Evolutionary conservation across 2,113 vertebrate genomes (phyloP).

Genomic region (Plecturocebus donacophilus): DNA sequence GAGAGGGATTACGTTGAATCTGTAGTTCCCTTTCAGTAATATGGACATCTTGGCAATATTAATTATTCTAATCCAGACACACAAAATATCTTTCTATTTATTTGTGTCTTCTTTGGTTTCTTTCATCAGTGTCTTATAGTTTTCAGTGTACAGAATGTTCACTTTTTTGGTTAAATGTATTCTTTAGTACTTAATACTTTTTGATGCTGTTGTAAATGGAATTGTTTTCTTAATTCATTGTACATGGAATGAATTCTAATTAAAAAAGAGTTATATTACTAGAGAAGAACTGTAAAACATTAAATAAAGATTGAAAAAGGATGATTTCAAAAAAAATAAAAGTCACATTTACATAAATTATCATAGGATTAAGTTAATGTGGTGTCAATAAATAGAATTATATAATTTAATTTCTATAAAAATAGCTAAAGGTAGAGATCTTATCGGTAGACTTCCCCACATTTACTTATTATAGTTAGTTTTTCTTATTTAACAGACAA

Average conservation of each 20-base stretch:
- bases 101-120: not conserved
- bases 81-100: not conserved
- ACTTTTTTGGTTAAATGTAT: not conserved
- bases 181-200: not conserved
- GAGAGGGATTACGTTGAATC: not conserved
- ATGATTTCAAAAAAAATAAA: not conserved
- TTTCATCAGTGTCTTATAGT: not conserved
- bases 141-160: not conserved
- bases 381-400: not conserved
- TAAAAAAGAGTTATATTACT: not conserved
- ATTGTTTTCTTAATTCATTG: not conserved
- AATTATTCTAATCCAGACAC: not conserved
- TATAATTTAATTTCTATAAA: not conserved
- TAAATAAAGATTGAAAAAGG: not conserved
- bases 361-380: not conserved
- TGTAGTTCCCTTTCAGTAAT: not conserved
- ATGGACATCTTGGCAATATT: not conserved
- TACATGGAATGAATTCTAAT: not conserved
- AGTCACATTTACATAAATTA: not conserved
- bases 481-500: not conserved
- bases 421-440: not conserved
- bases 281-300: not conserved
- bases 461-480: not conserved
- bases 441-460: not conserved
- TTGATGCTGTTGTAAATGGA: not conserved